Conservation (phyloP, 2,113 vertebrate species). For the Platycercus adscitus region DNA sequence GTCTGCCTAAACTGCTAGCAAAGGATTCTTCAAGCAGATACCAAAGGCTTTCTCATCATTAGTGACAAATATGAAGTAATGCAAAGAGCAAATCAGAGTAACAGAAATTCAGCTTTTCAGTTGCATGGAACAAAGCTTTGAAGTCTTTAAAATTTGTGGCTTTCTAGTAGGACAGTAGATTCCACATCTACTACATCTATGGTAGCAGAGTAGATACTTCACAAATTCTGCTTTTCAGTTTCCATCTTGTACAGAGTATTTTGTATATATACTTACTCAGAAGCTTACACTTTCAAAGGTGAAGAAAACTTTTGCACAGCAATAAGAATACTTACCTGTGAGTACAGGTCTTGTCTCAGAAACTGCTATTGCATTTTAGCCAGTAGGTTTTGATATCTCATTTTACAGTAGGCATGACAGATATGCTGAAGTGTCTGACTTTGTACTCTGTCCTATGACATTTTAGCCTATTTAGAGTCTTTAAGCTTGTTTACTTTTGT, state of each 20-base stretch:
- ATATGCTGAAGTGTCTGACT: not conserved
- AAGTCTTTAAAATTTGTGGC: not conserved
- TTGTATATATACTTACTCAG: accelerated
- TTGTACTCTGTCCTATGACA: not conserved
- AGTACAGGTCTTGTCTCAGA: not conserved
- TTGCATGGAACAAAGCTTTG: not conserved
- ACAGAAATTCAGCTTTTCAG: not conserved
- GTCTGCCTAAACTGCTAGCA: not conserved
- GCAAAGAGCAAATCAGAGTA: not conserved
- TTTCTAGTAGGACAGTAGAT: not conserved
- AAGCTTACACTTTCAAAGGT: not conserved
- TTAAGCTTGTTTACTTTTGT: not conserved
- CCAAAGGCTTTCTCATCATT: not conserved
- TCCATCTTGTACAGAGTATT: not conserved
- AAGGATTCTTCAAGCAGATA: not conserved
- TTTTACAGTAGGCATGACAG: not conserved
- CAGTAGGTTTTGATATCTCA: not conserved
- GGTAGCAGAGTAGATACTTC: not conserved
- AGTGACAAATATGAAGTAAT: not conserved
- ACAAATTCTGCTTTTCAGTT: not conserved
- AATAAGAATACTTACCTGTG: not conserved
- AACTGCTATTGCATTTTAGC: not conserved
- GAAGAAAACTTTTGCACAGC: not conserved
- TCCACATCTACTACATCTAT: not conserved
- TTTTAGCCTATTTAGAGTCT: not conserved